Conservation (phyloP, 2,888 invertebrate genomes). For the Aelia acuminata region DNA sequence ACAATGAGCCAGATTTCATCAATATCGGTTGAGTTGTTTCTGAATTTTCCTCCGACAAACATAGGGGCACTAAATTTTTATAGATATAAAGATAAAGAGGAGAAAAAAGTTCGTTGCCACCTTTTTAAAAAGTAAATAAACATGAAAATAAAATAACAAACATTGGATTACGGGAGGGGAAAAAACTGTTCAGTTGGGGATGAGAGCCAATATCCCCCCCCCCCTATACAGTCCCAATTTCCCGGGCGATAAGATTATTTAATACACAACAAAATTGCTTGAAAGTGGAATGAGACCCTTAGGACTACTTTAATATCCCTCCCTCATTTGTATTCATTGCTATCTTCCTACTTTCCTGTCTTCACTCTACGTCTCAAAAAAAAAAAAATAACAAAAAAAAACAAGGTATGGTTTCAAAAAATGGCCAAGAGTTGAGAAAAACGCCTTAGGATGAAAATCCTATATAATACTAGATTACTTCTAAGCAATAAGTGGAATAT, state of each 20-base stretch:
- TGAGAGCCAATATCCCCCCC: too few relatives aligned
- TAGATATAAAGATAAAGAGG: not conserved
- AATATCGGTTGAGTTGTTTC: too few relatives aligned
- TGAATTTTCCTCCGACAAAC: too few relatives aligned
- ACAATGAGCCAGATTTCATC: too few relatives aligned
- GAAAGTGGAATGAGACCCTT: conserved; percentile 1
- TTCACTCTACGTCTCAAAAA: not conserved
- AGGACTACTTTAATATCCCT: conserved; percentile 35
- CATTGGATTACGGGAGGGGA: not conserved
- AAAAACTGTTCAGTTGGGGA: not conserved
- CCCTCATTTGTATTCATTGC: conserved; percentile 47
- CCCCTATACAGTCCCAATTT: not conserved
- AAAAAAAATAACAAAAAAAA: not conserved
- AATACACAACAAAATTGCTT: conserved; percentile 2
- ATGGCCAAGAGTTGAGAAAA: too few relatives aligned
- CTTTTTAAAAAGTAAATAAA: not conserved
- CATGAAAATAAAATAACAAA: not conserved
- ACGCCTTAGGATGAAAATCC: too few relatives aligned
- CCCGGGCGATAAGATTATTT: not conserved
- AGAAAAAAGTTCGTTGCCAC: not conserved
- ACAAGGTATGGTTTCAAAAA: too few relatives aligned
- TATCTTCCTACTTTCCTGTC: too few relatives aligned
- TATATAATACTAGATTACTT: too few relatives aligned
- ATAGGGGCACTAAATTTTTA: too few relatives aligned
- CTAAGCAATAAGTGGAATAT: too few relatives aligned